These are phyloP conservation scores for Heteropelma amictum DNA, from an alignment of 2,888 invertebrate genomes.

Conservation along the genomic window DNA sequence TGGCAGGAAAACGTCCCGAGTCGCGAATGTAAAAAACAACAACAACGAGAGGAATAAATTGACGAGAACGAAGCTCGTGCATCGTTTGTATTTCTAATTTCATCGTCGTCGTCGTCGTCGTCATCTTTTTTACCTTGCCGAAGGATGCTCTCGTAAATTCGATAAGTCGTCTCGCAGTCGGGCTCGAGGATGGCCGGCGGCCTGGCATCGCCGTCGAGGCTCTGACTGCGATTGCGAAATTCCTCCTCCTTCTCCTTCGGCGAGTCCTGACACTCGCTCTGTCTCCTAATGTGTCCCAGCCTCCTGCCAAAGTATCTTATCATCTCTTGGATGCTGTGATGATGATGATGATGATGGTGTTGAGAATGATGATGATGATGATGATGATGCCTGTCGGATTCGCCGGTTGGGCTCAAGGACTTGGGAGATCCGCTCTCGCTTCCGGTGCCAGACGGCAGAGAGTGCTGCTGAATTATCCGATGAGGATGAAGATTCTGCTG, in stretches of 20 bases:
- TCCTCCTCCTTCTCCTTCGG: conserved; percentile 81
- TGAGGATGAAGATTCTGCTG: conserved; percentile 67
- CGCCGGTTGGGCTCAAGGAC: conserved; percentile 69
- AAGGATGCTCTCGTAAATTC: conserved; percentile 89
- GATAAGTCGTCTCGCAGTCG: conserved; percentile 90
- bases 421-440: conserved; percentile 66
- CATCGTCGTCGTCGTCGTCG: no score
- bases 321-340: conserved; percentile 87
- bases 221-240: conserved; percentile 88
- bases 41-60: no score
- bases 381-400: conserved; percentile 75
- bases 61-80: no score
- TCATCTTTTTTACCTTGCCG: conserved; percentile 85
- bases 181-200: conserved; percentile 79
- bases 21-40: no score
- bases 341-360: conserved; percentile 80
- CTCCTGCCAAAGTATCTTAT: conserved; percentile 87
- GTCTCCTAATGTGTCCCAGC: conserved; percentile 85
- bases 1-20: no score
- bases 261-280: conserved; percentile 80
- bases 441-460: conserved; percentile 52
- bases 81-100: no score
- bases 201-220: conserved; percentile 83
- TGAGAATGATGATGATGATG: no score
- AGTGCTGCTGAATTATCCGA: conserved; percentile 65